Base-by-base conservation (phyloP, 2,888 invertebrate genomes). In the Amphipoea lucens region DNA sequence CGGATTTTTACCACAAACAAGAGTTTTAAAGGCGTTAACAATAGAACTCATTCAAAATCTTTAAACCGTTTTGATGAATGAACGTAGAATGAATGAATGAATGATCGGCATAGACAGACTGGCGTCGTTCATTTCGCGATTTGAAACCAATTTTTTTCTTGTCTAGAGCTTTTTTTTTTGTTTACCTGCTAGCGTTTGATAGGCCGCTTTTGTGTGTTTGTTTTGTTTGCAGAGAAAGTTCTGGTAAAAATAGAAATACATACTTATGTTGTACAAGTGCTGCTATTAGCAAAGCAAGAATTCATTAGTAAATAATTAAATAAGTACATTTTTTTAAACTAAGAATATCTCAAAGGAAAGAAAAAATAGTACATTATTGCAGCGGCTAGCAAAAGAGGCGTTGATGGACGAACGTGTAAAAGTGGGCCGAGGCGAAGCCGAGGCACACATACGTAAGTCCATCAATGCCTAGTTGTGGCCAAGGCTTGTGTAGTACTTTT, bases 101-200 rank as follows among this genome's bases (percentile, higher is more conserved):
- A 92, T 87, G 91, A 81, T 79, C 70, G 48, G 87, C 83, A 80
- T 90, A 94, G 94, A 93, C 93, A 89, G 87, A 80, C 87, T 89
- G 93, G 93, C 94, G 92, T 90, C 94, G 90, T 90, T 92, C 91
- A 93, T 91, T 90, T 90, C 83, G 90, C 89, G 81, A 91, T 94
- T 93, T 90, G 86, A 86, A 84, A 83, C 83, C 81, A 77, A 84
- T 89, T 89, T 90, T 89, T 89, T 88, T 83, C 76, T 76, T 83
- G 75, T 85, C 73, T 74, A 23, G n/a, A 0, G 20, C 11, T 45
- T 72, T 78, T 84, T 88, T 89, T 89, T 85, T 48, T 80, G 40
- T 77, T 78, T 88, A 86, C 80, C 83, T 85, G 81, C 86, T n/a
- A 75, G 78, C 20, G 74, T 81, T 76, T 78, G 76, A 63, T 69